These are phyloP conservation scores for Vireo altiloquus DNA, from an alignment of 2,113 vertebrate genomes.

Conservation along the genomic window DNA sequence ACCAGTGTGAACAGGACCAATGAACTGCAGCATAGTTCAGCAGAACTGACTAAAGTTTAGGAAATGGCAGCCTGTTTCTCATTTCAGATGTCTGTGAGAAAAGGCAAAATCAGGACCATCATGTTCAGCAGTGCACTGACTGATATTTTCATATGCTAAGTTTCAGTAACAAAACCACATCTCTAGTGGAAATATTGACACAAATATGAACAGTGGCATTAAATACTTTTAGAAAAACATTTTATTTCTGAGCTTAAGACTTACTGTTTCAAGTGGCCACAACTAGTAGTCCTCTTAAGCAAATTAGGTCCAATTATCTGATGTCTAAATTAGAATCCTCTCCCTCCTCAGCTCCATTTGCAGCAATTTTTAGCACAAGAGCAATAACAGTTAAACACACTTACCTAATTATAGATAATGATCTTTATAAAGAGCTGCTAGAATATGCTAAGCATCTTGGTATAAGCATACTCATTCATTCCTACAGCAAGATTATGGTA, in stretches of 20 bases:
- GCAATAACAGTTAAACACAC: constrained; percentile 49
- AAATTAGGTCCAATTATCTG: constrained; percentile 52
- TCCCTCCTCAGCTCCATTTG: constrained; percentile 40
- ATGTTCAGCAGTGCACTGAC: background rate
- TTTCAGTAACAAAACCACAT: constrained; percentile 9
- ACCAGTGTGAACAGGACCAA: background rate
- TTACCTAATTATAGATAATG: constrained; percentile 59
- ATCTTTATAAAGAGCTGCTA: constrained; percentile 56
- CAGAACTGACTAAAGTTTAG: background rate
- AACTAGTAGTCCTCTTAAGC: constrained; percentile 32
- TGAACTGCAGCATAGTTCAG: background rate
- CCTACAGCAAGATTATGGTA: background rate
- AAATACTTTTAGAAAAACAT: constrained; percentile 25
- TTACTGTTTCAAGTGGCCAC: constrained; percentile 29
- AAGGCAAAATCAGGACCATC: background rate
- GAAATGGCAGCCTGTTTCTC: background rate
- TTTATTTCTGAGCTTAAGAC: constrained; percentile 18
- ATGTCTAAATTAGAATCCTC: constrained; percentile 51
- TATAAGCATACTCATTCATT: constrained; percentile 49
- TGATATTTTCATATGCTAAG: background rate
- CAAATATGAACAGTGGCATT: background rate
- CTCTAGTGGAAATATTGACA: constrained; percentile 45
- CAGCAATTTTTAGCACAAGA: constrained; percentile 65
- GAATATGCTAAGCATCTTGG: constrained; percentile 49
- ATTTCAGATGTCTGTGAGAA: background rate